Evolutionary conservation across 2,113 vertebrate genomes (phyloP), one percentile per base, ranked within the genome.

Genomic region (Abramis brama): DNA sequence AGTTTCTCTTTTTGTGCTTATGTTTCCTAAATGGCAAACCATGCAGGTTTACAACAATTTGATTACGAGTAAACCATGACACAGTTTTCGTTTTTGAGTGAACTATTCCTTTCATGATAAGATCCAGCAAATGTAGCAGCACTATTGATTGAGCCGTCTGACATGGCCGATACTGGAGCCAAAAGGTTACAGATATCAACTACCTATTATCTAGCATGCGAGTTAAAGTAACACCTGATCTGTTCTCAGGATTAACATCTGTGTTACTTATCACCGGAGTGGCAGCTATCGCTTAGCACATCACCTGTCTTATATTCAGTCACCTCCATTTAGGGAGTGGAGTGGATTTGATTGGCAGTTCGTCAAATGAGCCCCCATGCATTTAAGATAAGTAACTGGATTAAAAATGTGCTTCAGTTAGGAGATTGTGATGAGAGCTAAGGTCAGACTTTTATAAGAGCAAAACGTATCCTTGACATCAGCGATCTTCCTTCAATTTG

Each of bases 211-310:
- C 60, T 47, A 66, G 15, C 43, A 47, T 33, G 45, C 5, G 7
- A 76, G 45, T 88, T 45, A 19, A 76, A 76, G 74, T 17, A 52
- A 76, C 89, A 90, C 77, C 82, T 13, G 70, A 91, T 87, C 85
- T 66, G 64, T 78, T 66, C 19, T 57, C 12, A 79, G 0, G 82
- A 89, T 90, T 85, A 87, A 47, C 59, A 89, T 90, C 88, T 89
- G 45, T 62, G 30, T 78, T 62, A 73, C 77, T 85, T 84, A 89
- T 66, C 83, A 79, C 73, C 74, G 27, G 19, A 62, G 59, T 73
- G 66, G 52, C 21, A 88, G 82, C 87, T 85, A 87, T 88, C 83
- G 70, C 87, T 83, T 88, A 60, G 68, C 79, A 84, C 86, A 87
- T 90, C 73, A 68, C 79, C 86, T 71, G 77, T 62, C 71, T 83